A percentile compares a stretch with the other conserved stretches of the same genome.
These are phyloP conservation scores for Conchocele bisecta DNA, from an alignment of 2,888 invertebrate species.

Conservation along the genomic window DNA sequence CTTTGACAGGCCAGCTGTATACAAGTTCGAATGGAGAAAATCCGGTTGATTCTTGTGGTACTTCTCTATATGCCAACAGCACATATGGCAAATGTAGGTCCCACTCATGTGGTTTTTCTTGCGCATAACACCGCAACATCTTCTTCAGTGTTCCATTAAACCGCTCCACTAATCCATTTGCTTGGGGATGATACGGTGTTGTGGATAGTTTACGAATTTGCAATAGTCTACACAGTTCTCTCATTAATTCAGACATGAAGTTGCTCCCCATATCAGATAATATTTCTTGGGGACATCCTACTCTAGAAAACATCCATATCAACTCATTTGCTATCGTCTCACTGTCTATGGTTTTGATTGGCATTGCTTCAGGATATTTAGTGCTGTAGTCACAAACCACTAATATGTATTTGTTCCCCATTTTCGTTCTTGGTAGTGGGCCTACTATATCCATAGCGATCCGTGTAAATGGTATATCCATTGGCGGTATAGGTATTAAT, in stretches of 20 bases:
- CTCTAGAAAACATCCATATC: slow-evolving; percentile 8
- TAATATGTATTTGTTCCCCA: slow-evolving; percentile 10
- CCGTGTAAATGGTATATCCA: slow-evolving; percentile 3
- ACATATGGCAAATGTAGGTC: not conserved
- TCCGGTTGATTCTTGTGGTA: slow-evolving; percentile 27
- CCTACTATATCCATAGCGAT: slow-evolving; percentile 6
- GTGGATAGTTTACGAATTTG: not conserved
- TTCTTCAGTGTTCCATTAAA: slow-evolving; percentile 12
- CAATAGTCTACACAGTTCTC: not conserved
- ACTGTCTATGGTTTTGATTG: not conserved
- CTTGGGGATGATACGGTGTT: slow-evolving; percentile 11
- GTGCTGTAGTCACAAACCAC: slow-evolving; percentile 8
- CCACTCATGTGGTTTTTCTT: slow-evolving; percentile 1
- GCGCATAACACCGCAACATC: slow-evolving; percentile 1
- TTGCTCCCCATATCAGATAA: slow-evolving; percentile 9
- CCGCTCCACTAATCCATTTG: slow-evolving; percentile 9
- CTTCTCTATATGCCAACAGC: slow-evolving; percentile 30
- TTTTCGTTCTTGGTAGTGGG: not conserved
- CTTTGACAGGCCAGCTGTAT: slow-evolving; percentile 4
- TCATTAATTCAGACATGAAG: slow-evolving; percentile 12
- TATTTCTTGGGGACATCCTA: not conserved
- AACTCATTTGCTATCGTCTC: slow-evolving; percentile 4
- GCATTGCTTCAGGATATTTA: slow-evolving; percentile 5
- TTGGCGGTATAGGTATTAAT: slow-evolving; percentile 8
- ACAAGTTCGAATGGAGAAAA: slow-evolving; percentile 37